Evolutionary conservation across 1,140 invertebrate genomes (phyloP), one percentile per base, ranked within the genome.

Genomic region (Meloidogyne floridensis): DNA sequence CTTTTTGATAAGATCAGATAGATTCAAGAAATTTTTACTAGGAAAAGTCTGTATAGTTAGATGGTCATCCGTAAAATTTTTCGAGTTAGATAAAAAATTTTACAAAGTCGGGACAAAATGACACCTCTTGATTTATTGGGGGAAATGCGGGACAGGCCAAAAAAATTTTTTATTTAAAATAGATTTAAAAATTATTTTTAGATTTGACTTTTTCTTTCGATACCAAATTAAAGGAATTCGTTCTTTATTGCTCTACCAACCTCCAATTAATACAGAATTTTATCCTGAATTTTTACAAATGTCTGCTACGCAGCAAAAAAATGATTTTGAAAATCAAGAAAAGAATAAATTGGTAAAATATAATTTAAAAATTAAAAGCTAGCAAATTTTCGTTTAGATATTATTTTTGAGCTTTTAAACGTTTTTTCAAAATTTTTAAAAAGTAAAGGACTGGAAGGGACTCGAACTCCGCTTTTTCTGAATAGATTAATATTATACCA

Each of bases 211-310:
- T 56, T 86, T 70, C 42, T 79, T 70, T 20, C 84, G 84, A 18
- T 86, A 75, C 43, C 11, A 47, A 8, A 71, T 86, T 42, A 83
- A 82, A 43, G 86, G 86, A 8, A 75, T 86, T 18, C 65, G 69
- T 96, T 88, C 98, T 87, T 91, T 99, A 11, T 93, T 99, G 82
- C 97, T 98, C 90, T 99, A 97, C 88, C 94, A 96, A 81, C 93
- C 94, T 2, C 96, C 96, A 1, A 93, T 92, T 0, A 95, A 95
- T 90, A 93, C 95, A 0, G 92, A 95, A 87, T 97, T 97, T 90
- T 98, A 96, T 90, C 93, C 93, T 59, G 96, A 98, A 91, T 92
- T 98, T 87, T 94, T 94, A 84, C 91, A 92, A 84, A 80, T 78
- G 71, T 54, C 73, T 13, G 43, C 20, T 7, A 20, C 77, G 3